Evolutionary conservation across 2,113 vertebrate species (phyloP), one percentile per base, ranked within the genome.

Genomic region (Ceyx melanurus): DNA sequence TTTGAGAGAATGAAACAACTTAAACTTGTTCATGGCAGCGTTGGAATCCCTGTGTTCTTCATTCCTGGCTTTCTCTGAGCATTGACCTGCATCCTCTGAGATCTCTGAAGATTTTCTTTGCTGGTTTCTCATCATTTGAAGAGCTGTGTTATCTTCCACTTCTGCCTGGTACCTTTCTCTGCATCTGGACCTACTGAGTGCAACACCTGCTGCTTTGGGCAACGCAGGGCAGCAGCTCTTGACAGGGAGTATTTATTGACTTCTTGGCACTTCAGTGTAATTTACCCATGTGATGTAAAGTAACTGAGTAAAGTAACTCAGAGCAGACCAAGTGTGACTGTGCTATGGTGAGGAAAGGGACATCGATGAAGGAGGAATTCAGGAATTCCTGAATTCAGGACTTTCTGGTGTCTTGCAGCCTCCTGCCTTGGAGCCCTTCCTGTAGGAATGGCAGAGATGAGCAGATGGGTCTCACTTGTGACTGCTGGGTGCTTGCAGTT

Each of bases 391-490:
- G 48, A 50, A 25, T 18, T 64, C 26, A 31, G 26, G 31, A n/a
- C 19, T 71, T 37, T 42, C 15, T 51, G 13, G 26, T n/a, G 58
- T 71, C 33, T 54, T 80, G 46, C 45, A 53, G 64, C 21, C 40
- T 46, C 31, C 51, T 81, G 20, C 54, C 29, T 58, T 76, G 45
- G 45, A 68, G 8, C 28, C 50, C 10, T 23, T 75, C n/a, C 37
- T 15, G n/a, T 29, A 46, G 51, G 45, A 60, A 26, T 20, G 35
- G 66, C 57, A 80, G 90, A 50, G n/a, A 48, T 11, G 14, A 46
- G 42, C 40, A 68, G 19, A 10, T 2, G 2, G 6, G 21, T 8
- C 40, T 86, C 0, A 0, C 21, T 42, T 25, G 64, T 45, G 31
- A 6, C 57, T 35, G 19, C 17, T 23, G 35, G 8, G 13, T 62